Evolutionary conservation across 2,113 vertebrate species (phyloP).

Genomic region (Nipponia nippon): DNA sequence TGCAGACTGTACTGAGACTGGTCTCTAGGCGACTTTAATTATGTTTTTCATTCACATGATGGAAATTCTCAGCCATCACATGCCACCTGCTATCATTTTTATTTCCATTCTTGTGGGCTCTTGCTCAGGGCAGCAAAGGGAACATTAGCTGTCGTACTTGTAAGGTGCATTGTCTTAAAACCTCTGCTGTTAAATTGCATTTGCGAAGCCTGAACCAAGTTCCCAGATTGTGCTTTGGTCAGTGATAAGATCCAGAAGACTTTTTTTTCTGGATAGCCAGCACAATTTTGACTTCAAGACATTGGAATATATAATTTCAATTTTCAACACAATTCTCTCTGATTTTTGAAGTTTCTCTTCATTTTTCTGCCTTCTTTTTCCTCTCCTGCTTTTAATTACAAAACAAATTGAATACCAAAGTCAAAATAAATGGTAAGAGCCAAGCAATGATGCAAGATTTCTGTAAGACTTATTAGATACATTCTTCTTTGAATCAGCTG

Average conservation of each 20-base stretch:
- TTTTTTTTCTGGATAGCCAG: neutral
- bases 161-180: neutral
- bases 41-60: constrained; percentile 22
- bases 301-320: neutral
- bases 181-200: neutral
- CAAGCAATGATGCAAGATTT: neutral
- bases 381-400: neutral
- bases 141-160: neutral
- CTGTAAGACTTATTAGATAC: neutral
- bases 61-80: constrained; percentile 22
- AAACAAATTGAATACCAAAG: neutral
- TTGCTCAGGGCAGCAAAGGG: neutral
- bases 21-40: constrained; percentile 2
- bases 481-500: neutral
- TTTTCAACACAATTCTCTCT: neutral
- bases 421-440: neutral
- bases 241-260: neutral
- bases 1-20: constrained; percentile 2
- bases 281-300: neutral
- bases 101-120: neutral
- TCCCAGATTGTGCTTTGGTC: neutral
- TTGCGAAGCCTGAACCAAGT: neutral
- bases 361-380: neutral
- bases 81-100: constrained; percentile 34
- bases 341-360: neutral